phyloP scores from a whole-genome alignment of 2,797 vertebrate species.

The Eremophila alpestris region DNA sequence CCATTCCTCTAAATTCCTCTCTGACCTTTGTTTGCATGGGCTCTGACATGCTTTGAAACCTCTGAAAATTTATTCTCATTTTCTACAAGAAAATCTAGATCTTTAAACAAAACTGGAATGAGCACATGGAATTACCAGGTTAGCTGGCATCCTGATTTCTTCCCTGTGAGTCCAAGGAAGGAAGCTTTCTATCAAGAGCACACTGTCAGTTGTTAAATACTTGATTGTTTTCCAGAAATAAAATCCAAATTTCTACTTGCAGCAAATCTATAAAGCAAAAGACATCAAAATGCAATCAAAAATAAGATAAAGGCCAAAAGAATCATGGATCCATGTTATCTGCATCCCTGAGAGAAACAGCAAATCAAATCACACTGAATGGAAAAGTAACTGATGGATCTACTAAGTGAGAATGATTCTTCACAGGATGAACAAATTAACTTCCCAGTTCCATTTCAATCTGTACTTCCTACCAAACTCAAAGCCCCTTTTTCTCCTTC shows the following conservation, averaged over 20 bases:
- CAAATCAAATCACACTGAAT: background rate
- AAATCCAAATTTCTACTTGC: background rate
- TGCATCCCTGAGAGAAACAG: background rate
- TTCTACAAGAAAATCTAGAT: background rate
- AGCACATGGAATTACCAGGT: background rate
- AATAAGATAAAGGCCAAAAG: background rate
- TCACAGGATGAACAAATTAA: constrained; percentile 16
- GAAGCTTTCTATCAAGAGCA: background rate
- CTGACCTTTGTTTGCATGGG: background rate
- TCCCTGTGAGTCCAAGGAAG: background rate
- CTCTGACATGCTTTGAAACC: background rate
- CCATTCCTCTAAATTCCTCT: background rate
- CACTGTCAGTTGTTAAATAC: background rate
- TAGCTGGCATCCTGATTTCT: background rate
- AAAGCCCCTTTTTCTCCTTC: background rate
- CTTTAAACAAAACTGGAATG: background rate
- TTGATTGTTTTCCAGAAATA: background rate
- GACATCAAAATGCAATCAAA: background rate
- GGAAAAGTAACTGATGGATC: background rate
- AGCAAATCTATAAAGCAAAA: background rate
- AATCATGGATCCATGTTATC: background rate
- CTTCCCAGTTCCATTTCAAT: background rate
- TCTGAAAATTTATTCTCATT: background rate
- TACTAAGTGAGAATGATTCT: background rate
- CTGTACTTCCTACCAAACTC: background rate